Base-by-base conservation (phyloP, 2,113 vertebrate genomes). In the Cryptotis parvus region DNA sequence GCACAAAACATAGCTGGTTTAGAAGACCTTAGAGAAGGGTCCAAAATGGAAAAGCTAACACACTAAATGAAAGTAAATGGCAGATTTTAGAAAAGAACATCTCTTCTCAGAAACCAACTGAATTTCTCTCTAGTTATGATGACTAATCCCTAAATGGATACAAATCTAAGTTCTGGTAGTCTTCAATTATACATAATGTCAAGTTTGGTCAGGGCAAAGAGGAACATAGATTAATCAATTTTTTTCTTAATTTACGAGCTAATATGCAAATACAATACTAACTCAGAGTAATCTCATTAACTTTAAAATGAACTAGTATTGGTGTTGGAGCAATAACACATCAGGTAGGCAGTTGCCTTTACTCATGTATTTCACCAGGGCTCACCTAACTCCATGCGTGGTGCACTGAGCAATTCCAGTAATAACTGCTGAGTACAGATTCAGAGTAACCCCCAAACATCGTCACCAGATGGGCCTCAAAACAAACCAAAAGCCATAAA, bases 241-340 rank as follows among this genome's bases (percentile, higher is more conserved):
- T 55, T 66, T 63, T 72, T 5, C 37, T 90, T 83, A 92, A 79
- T 68, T 84, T 70, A 65, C 9, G 1, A 7, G n/a, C n/a, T n/a
- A 68, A 0, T 77, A 68, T n/a, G 82, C 76, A 37, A 95, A 80
- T 31, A 69, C 92, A 85, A 96, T 91, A 41, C 18, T 18, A 94
- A 88, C 15, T 91, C n/a, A n/a, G 65, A 94, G 43, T 26, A 91
- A 79, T n/a, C 80, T 92, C 37, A 84, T n/a, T 87, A 84, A 92
- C n/a, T 66, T 91, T 65, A 65, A 65, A 65, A n/a, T n/a, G 55
- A 58, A 58, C 55, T 18, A 22, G 55, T 20, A 22, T 5, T 58
- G 6, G 43, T 7, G 14, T 49, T 14, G 14, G 45, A 49, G 5
- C 45, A 49, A 49, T 49, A 49, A 14, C 14, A 49, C 45, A 49